These are phyloP conservation scores for Brachypteracias leptosomus DNA, from an alignment of 2,113 vertebrate genomes.

Conservation along the genomic window DNA sequence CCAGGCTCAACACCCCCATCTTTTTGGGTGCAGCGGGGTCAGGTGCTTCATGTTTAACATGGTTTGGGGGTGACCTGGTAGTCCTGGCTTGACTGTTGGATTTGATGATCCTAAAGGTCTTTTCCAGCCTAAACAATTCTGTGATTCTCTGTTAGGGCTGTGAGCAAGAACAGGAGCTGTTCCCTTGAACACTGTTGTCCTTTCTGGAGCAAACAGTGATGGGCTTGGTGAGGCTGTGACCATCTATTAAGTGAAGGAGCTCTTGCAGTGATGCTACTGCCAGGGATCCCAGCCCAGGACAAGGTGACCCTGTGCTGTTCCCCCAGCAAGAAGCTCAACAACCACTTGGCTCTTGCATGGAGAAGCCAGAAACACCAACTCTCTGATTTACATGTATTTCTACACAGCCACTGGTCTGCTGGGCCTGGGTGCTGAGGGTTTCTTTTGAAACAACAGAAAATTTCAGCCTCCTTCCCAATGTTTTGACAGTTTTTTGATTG, in stretches of 20 bases:
- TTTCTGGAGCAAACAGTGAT: neutral
- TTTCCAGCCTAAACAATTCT: neutral
- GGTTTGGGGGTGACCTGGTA: neutral
- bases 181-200: neutral
- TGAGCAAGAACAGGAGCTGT: neutral
- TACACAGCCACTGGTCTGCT: neutral
- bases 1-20: neutral
- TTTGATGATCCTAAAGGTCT: neutral
- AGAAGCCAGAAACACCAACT: neutral
- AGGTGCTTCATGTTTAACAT: neutral
- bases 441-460: neutral
- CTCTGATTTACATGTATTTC: neutral
- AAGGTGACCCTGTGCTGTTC: neutral
- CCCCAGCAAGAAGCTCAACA: neutral
- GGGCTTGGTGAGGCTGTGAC: neutral
- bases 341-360: rapidly evolving
- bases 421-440: neutral
- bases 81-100: neutral
- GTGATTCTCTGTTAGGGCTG: neutral
- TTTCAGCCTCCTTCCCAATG: neutral
- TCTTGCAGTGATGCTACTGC: neutral
- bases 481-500: neutral
- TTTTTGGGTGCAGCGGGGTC: neutral
- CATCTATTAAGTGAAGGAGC: neutral
- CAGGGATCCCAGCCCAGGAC: neutral